phyloP scores from a whole-genome alignment of 2,888 invertebrate species.

The Neoaliturus tenellus region DNA sequence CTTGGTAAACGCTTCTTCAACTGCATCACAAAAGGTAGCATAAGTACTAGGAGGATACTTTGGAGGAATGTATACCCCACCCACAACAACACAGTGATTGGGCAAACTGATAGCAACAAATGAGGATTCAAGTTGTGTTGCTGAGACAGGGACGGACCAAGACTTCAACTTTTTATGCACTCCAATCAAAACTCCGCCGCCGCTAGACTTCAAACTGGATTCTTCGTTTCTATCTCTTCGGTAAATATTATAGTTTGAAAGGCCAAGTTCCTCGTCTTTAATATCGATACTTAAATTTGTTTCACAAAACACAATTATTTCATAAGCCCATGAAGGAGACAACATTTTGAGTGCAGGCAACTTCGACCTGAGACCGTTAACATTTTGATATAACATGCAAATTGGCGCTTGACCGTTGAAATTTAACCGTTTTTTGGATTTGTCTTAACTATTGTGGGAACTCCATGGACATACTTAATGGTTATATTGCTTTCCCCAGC shows the following conservation, averaged over 20 bases:
- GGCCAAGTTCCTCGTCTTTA: neutral
- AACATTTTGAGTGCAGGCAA: neutral
- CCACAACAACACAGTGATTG: neutral
- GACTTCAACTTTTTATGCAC: neutral
- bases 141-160: neutral
- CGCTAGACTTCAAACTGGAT: neutral
- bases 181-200: conserved; percentile 24
- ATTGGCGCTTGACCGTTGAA: conserved; percentile 13
- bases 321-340: neutral
- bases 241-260: conserved; percentile 11
- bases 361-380: conserved; percentile 12
- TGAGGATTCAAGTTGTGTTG: neutral
- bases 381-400: conserved; percentile 4
- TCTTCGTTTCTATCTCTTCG: conserved; percentile 17
- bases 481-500: neutral
- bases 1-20: neutral
- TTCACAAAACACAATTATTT: neutral
- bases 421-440: neutral
- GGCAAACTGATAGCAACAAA: conserved; percentile 1
- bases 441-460: neutral
- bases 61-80: conserved; percentile 15
- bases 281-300: neutral
- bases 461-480: conserved; percentile 17
- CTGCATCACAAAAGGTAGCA: conserved; percentile 19
- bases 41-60: conserved; percentile 14